Evolutionary conservation across 2,113 vertebrate species (phyloP).

Genomic region (Todiramphus saurophagus): DNA sequence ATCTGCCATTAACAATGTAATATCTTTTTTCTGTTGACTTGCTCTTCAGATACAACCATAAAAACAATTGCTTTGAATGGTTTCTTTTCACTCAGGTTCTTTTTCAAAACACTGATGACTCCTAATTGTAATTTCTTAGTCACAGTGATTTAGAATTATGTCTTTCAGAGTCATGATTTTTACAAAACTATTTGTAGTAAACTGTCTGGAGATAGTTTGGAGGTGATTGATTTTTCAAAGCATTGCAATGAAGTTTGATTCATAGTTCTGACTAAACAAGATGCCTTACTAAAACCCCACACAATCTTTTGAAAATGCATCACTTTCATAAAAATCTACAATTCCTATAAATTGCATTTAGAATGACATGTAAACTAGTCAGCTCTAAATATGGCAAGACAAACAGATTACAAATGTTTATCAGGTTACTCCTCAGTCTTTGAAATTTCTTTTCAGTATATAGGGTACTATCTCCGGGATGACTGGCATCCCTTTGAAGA

Average conservation of each 20-base stretch:
- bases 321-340: background rate
- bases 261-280: background rate
- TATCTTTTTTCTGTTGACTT: background rate
- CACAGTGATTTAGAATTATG: background rate
- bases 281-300: background rate
- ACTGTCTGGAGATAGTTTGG: background rate
- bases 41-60: background rate
- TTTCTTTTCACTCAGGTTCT: background rate
- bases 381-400: background rate
- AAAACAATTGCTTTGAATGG: background rate
- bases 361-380: background rate
- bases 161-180: background rate
- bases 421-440: background rate
- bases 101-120: background rate
- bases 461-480: background rate
- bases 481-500: background rate
- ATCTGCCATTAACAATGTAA: background rate
- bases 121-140: background rate
- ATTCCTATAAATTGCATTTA: background rate
- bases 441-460: background rate
- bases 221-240: constrained; percentile 34
- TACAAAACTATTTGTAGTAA: background rate
- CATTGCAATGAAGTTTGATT: background rate
- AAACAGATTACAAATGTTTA: background rate
- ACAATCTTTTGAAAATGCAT: background rate